Percentiles rank a stretch among this genome's conserved stretches.
Conservation (phyloP, 2,888 invertebrate genomes). For the Steinernema scapterisci region DNA sequence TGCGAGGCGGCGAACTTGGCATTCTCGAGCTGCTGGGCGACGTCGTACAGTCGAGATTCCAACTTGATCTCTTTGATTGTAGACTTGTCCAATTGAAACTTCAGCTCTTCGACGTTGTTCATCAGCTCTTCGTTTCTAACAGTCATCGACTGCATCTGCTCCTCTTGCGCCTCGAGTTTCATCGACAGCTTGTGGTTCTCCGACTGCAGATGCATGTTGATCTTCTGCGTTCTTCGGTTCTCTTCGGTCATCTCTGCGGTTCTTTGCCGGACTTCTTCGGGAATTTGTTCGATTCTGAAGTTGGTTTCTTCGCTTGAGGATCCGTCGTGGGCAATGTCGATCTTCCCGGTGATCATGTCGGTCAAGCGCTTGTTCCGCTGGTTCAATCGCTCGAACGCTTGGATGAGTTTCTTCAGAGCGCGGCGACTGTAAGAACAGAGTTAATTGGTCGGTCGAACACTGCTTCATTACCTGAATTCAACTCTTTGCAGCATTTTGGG, state of each 20-base stretch:
- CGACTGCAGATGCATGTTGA: slow-evolving; percentile 88
- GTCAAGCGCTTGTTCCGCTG: slow-evolving; percentile 76
- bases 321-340: slow-evolving; percentile 7
- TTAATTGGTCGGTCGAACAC: neutral
- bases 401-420: slow-evolving; percentile 92
- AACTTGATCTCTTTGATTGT: slow-evolving; percentile 54
- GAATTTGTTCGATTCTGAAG: slow-evolving; percentile 21
- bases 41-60: slow-evolving; percentile 50
- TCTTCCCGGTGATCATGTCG: slow-evolving; percentile 75
- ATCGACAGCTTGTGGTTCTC: slow-evolving; percentile 88
- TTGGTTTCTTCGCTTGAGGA: neutral
- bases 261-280: slow-evolving; percentile 10
- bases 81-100: slow-evolving; percentile 73
- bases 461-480: slow-evolving; percentile 70
- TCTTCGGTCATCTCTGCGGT: neutral
- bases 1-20: neutral
- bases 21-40: slow-evolving; percentile 32
- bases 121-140: slow-evolving; percentile 74
- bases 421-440: slow-evolving; percentile 67
- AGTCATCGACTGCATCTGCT: slow-evolving; percentile 33
- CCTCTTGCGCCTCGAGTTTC: slow-evolving; percentile 70
- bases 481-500: slow-evolving; percentile 92
- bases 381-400: slow-evolving; percentile 91
- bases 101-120: slow-evolving; percentile 93
- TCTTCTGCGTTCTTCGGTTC: slow-evolving; percentile 10